Evolutionary conservation across 2,888 invertebrate species (phyloP).

Genomic region (Congeria kusceri): DNA sequence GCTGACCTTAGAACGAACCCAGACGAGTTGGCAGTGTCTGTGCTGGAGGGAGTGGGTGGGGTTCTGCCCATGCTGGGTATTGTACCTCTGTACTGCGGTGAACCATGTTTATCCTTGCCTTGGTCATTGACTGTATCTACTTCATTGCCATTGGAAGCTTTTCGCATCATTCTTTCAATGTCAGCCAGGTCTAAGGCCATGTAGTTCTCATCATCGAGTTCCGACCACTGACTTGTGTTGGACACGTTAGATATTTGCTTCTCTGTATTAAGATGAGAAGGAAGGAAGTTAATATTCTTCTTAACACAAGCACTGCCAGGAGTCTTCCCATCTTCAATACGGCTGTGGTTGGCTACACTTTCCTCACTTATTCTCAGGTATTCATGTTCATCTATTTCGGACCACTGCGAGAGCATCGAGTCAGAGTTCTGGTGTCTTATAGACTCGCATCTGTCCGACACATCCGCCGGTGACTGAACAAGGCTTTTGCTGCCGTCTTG

Average conservation of each 20-base stretch:
- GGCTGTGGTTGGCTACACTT: neutral
- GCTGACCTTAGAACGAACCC: neutral
- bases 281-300: no score
- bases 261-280: no score
- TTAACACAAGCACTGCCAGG: neutral
- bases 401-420: constrained; percentile 54
- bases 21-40: neutral
- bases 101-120: no score
- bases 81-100: no score
- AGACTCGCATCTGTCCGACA: neutral
- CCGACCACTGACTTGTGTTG: constrained; percentile 62
- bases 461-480: no score
- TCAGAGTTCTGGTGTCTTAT: constrained; percentile 51
- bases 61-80: neutral
- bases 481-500: no score
- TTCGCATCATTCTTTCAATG: constrained; percentile 38
- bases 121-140: no score
- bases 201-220: constrained; percentile 60
- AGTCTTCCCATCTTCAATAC: neutral
- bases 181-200: constrained; percentile 49
- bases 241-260: neutral
- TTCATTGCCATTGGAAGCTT: no score
- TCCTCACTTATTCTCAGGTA: constrained; percentile 44
- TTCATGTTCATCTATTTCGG: constrained; percentile 64
- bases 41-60: neutral